Evolutionary conservation across 2,113 vertebrate genomes (phyloP).

Genomic region (Nothocercus nigrocapillus): DNA sequence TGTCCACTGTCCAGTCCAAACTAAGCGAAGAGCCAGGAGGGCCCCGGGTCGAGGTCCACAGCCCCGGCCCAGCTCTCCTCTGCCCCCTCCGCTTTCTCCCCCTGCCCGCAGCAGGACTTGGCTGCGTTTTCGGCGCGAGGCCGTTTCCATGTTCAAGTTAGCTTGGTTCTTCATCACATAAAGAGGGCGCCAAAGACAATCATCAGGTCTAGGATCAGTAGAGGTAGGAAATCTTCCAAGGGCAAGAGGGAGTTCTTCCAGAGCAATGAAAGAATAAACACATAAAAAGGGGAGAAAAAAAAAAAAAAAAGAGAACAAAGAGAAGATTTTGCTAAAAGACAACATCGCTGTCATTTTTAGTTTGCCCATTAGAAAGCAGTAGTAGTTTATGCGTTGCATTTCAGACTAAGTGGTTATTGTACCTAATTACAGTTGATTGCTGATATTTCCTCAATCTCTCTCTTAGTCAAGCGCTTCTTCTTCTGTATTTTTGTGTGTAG

Average conservation of each 20-base stretch:
- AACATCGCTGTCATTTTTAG: slow-evolving; percentile 69
- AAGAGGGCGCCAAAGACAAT: slow-evolving; percentile 92
- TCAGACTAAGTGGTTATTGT: slow-evolving; percentile 82
- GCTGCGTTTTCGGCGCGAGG: slow-evolving; percentile 3
- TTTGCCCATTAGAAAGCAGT: slow-evolving; percentile 81
- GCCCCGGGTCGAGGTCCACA: background rate
- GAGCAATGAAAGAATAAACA: slow-evolving; percentile 74
- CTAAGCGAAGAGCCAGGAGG: background rate
- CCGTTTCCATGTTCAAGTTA: slow-evolving; percentile 84
- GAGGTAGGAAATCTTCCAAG: slow-evolving; percentile 80
- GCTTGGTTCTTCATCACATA: slow-evolving; percentile 85
- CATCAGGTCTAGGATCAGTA: slow-evolving; percentile 85
- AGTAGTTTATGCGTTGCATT: slow-evolving; percentile 84
- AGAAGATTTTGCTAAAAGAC: slow-evolving; percentile 84
- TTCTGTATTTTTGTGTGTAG: slow-evolving; percentile 83
- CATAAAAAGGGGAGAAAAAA: background rate
- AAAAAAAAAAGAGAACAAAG: slow-evolving; percentile 15
- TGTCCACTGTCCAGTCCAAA: background rate
- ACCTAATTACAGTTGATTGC: slow-evolving; percentile 76
- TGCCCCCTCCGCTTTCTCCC: background rate
- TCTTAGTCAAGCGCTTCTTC: slow-evolving; percentile 80
- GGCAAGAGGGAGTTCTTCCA: slow-evolving; percentile 83
- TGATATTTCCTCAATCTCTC: slow-evolving; percentile 77
- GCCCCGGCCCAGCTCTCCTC: background rate
- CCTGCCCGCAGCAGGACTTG: background rate